These are phyloP conservation scores for Lagodon rhomboides DNA, from an alignment of 2,797 vertebrate species.

Conservation along the genomic window DNA sequence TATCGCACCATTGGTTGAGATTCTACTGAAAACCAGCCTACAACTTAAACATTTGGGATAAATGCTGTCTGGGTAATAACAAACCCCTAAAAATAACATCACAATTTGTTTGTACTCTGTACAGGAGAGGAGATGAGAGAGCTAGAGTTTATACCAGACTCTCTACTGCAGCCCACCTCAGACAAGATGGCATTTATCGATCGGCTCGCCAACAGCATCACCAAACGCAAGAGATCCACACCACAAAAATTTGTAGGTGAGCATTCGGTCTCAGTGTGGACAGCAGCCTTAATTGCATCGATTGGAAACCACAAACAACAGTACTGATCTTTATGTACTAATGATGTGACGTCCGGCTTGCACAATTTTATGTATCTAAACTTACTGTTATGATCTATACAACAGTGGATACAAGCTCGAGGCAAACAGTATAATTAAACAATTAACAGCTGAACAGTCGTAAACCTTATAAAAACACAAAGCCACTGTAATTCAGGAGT, in stretches of 20 bases:
- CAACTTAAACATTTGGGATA: constrained; percentile 21
- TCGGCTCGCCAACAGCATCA: constrained; percentile 95
- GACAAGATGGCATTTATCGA: constrained; percentile 96
- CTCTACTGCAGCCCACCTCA: constrained; percentile 91
- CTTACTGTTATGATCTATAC: no score
- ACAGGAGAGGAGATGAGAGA: constrained; percentile 95
- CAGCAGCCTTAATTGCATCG: constrained; percentile 33
- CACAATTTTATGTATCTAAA: constrained; percentile 5
- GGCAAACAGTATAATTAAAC: not conserved
- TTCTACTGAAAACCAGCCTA: constrained; percentile 20
- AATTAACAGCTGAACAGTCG: not conserved
- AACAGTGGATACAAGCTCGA: not conserved
- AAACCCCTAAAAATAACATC: constrained; percentile 47
- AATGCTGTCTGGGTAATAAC: constrained; percentile 37
- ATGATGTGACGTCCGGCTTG: not conserved
- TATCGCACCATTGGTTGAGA: constrained; percentile 29
- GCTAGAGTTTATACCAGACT: constrained; percentile 93
- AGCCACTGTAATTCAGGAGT: not conserved
- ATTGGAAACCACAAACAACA: constrained; percentile 18
- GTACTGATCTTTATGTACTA: constrained; percentile 6
- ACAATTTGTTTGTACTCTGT: constrained; percentile 72
- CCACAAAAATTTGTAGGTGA: constrained; percentile 97
- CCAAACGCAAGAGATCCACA: constrained; percentile 97
- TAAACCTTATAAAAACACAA: not conserved
- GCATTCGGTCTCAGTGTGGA: constrained; percentile 72